Evolutionary conservation across 2,888 invertebrate species (phyloP).

Genomic region (Drosophila rubida): DNA sequence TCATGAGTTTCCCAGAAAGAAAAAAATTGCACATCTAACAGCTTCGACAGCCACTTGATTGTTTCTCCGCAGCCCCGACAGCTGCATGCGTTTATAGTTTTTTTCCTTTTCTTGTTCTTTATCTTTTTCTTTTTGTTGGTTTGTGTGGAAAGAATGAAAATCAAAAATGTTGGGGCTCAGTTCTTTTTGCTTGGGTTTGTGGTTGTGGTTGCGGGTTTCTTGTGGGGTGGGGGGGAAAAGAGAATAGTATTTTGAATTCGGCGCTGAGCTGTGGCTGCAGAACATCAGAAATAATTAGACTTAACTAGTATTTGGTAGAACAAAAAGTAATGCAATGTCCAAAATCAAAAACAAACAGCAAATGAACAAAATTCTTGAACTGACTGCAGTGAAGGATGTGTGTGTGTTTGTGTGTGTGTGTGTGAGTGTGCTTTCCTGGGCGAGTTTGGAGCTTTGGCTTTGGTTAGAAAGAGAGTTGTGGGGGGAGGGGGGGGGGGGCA

Average conservation of each 20-base stretch:
- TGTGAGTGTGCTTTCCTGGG: background rate
- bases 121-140: constrained; percentile 8
- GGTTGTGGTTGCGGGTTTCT: constrained; percentile 4
- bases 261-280: constrained; percentile 1
- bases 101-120: background rate
- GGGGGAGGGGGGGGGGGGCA: no score
- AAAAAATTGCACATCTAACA: background rate
- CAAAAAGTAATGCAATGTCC: constrained; percentile 1
- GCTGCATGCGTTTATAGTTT: no score
- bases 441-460: background rate
- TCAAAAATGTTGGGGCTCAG: constrained; percentile 71
- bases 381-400: background rate
- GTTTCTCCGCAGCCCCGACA: no score
- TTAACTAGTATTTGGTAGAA: constrained; percentile 5
- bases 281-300: constrained; percentile 7
- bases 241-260: constrained; percentile 10
- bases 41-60: background rate
- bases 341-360: no score
- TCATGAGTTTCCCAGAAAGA: constrained; percentile 41
- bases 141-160: constrained; percentile 62
- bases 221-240: constrained; percentile 14
- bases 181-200: constrained; percentile 4
- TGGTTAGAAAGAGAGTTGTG: no score
- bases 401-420: background rate
- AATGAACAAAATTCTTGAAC: background rate